Percentiles rank a stretch among this genome's conserved stretches.
These are phyloP conservation scores for Agonum fuliginosum DNA, from an alignment of 2,888 invertebrate species.

Conservation along the genomic window DNA sequence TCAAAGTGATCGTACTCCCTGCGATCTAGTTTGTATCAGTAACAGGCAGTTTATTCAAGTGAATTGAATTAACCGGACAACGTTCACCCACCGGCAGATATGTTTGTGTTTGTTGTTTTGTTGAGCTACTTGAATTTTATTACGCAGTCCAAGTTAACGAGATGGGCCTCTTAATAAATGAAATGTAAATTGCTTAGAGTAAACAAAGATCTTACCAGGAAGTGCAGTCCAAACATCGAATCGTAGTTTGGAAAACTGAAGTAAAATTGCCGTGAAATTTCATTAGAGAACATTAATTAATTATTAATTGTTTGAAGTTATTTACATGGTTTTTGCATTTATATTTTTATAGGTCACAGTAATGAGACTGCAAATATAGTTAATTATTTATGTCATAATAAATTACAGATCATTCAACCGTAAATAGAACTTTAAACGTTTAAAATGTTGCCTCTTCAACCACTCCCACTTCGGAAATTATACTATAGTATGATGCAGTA, in stretches of 20 bases:
- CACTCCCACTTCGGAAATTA: neutral
- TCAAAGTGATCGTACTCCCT: no score
- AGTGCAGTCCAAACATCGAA: neutral
- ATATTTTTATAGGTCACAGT: neutral
- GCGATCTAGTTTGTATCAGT: no score
- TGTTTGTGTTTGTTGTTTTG: conserved; percentile 31
- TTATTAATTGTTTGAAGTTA: neutral
- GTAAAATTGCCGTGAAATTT: neutral
- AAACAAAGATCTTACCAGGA: neutral
- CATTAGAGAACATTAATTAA: neutral
- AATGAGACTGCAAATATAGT: neutral
- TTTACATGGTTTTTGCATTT: conserved; percentile 18
- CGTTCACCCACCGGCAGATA: neutral
- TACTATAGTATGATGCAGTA: no score
- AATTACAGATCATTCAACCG: no score
- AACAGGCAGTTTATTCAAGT: conserved; percentile 11
- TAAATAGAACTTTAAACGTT: neutral
- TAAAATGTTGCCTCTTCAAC: neutral
- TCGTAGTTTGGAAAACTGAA: neutral
- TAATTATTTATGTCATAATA: neutral
- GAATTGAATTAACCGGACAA: conserved; percentile 10
- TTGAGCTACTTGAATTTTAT: conserved; percentile 18
- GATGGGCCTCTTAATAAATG: conserved; percentile 33
- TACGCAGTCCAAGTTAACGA: conserved; percentile 24
- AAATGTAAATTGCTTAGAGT: conserved; percentile 30